Conservation (phyloP, 1,140 invertebrate genomes). For the Orchestia grillus region DNA sequence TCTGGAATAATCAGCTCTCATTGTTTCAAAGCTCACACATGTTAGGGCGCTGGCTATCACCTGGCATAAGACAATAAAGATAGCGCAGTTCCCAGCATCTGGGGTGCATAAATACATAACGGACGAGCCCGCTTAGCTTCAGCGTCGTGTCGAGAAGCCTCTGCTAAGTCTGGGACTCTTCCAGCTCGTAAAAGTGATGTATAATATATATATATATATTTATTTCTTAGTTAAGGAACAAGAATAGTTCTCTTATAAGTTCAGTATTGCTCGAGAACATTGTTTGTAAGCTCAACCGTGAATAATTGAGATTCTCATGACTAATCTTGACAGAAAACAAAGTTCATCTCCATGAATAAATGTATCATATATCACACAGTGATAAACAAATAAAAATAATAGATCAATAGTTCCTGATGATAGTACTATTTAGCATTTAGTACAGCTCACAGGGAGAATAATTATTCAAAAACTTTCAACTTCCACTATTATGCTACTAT, state of each 20-base stretch:
- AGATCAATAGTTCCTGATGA: too few relatives aligned
- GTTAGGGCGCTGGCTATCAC: slow-evolving; percentile 3
- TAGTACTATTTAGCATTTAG: too few relatives aligned
- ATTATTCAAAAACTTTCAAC: too few relatives aligned
- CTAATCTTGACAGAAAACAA: too few relatives aligned
- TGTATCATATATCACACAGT: too few relatives aligned
- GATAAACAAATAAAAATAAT: too few relatives aligned
- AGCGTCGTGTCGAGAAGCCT: not conserved
- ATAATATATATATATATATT: too few relatives aligned
- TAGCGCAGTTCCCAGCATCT: not conserved
- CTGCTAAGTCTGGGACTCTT: not conserved
- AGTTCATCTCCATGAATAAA: too few relatives aligned
- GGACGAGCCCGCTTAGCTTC: not conserved
- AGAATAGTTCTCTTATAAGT: not conserved
- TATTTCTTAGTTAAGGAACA: not conserved
- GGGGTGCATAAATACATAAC: slow-evolving; percentile 39
- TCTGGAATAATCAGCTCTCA: not conserved
- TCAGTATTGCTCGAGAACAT: not conserved
- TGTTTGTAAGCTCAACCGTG: not conserved
- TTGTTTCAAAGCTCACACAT: not conserved
- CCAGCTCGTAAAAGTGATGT: not conserved
- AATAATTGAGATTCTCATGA: too few relatives aligned
- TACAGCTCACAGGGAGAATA: too few relatives aligned
- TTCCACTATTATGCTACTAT: too few relatives aligned
- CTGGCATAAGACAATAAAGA: slow-evolving; percentile 34